Evolutionary conservation across 2,113 vertebrate genomes (phyloP), one percentile per base, ranked within the genome.

Genomic region (Limnothrissa miodon): DNA sequence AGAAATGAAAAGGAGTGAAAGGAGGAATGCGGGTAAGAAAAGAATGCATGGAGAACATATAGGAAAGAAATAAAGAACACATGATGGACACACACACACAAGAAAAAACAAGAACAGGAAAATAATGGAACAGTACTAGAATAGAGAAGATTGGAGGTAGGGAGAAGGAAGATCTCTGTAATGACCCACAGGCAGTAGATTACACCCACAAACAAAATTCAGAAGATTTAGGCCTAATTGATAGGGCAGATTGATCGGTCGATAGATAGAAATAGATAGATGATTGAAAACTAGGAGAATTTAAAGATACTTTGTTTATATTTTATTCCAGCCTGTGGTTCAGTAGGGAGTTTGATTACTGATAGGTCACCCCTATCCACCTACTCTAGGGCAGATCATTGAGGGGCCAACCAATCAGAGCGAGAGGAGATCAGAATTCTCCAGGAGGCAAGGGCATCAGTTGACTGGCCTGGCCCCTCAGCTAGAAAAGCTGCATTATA

Each of bases 1-100:
- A 92, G 93, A 29, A 39, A 51, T 4, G 9, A 78, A 21, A n/a
- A 10, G 45, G 56, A 83, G 33, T 81, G 48, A 36, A 79, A 59
- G 44, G 15, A 11, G 15, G 17, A 0, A 78, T 3, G 11, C 0
- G 46, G 23, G 56, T 25, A 21, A 36, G 36, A n/a, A 8, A 29
- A 11, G 29, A 66, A 33, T 33, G 59, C 25, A 66, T 66, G 25
- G 13, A 66, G 59, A 9, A 33, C 59, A 66, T n/a, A 66, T n/a
- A 11, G 29, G 9, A 83, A 79, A 29, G 15, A 80, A 19, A 59
- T 79, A 62, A 21, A 79, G 19, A 81, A 79, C 36, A 78, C 10
- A 36, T n/a, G 15, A 46, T 36, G 23, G 25, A 25, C 19, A 70
- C 13, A 39, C 25, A 82, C n/a, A 21, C 51, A 9, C 48, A 56